These are phyloP conservation scores for Hoplias malabaricus DNA, from an alignment of 2,113 vertebrate species.

Conservation along the genomic window DNA sequence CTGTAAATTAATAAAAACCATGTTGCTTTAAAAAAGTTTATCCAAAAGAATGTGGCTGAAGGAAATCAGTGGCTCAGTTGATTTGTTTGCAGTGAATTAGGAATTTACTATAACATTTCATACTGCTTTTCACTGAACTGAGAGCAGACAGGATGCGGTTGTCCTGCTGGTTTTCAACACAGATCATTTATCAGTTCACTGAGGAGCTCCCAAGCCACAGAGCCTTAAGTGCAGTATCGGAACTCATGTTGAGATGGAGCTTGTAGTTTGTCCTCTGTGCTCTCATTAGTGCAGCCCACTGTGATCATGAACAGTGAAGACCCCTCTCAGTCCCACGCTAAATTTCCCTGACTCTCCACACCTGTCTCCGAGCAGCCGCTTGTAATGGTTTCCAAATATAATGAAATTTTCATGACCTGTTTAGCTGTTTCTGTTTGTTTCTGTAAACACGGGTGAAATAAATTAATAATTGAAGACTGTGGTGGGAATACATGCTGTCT, in stretches of 20 bases:
- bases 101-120: too few relatives aligned
- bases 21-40: too few relatives aligned
- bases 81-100: too few relatives aligned
- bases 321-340: conserved; percentile 16
- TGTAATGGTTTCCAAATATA: conserved; percentile 52
- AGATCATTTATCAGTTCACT: conserved; percentile 6
- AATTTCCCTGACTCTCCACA: conserved; percentile 45
- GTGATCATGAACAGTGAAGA: conserved; percentile 41
- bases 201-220: background rate
- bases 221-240: background rate
- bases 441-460: conserved; percentile 42
- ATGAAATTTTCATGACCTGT: conserved; percentile 58
- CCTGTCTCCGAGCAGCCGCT: conserved; percentile 49
- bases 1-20: too few relatives aligned
- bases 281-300: background rate
- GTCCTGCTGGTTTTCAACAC: too few relatives aligned
- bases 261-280: conserved; percentile 3
- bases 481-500: conserved; percentile 48
- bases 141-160: background rate
- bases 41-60: too few relatives aligned
- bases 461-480: conserved; percentile 41
- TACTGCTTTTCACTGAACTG: background rate
- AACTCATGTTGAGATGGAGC: background rate
- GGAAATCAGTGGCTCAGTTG: too few relatives aligned
- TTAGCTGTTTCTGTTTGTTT: conserved; percentile 54